A percentile compares a stretch with the other conserved stretches of the same genome.
phyloP scores from a whole-genome alignment of 2,113 vertebrate genomes.

The Archocentrus centrarchus region DNA sequence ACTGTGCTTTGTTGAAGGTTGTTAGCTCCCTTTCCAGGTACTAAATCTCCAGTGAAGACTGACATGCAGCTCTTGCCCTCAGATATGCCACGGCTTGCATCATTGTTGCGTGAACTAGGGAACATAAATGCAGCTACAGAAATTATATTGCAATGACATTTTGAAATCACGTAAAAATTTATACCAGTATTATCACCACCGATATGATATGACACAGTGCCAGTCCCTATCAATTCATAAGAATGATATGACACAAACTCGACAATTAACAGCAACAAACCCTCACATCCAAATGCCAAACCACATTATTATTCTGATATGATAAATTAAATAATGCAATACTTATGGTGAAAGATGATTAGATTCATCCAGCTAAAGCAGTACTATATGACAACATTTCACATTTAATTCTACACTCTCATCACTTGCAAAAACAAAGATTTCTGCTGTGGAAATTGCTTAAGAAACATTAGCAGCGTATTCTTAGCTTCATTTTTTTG shows the following conservation, averaged over 20 bases:
- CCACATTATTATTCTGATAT: not conserved
- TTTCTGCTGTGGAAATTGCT: not conserved
- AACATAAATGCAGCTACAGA: not conserved
- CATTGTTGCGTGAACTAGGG: not conserved
- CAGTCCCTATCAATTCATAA: not conserved
- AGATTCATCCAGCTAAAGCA: not conserved
- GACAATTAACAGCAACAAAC: not conserved
- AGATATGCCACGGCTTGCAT: not conserved
- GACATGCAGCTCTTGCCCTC: not conserved
- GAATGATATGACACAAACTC: not conserved
- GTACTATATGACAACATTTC: not conserved
- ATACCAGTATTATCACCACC: not conserved
- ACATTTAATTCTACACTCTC: not conserved
- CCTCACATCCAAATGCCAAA: not conserved
- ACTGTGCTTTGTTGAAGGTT: not conserved
- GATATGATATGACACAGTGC: not conserved
- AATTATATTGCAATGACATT: not conserved
- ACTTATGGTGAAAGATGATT: not conserved
- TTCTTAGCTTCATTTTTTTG: slow-evolving; percentile 25
- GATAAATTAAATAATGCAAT: not conserved
- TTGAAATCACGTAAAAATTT: not conserved
- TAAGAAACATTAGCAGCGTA: not conserved
- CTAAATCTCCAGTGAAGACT: not conserved
- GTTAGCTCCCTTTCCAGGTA: not conserved
- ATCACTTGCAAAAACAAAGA: not conserved